Base-by-base conservation (phyloP, 2,113 vertebrate genomes). In the Bombycilla garrulus region DNA sequence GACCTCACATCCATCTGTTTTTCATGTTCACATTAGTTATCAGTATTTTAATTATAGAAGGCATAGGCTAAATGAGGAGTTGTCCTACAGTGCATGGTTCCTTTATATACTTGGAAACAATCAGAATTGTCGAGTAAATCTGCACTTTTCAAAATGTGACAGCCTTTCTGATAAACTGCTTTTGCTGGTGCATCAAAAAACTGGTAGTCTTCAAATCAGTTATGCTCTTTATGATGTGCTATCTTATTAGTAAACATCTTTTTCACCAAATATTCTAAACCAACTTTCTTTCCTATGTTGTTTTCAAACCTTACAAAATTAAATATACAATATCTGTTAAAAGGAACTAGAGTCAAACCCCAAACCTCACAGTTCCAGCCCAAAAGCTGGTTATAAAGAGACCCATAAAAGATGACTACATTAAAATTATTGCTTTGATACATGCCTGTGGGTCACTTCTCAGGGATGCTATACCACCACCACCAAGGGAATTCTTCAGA, bases 381-480 rank as follows among this genome's bases (percentile, higher is more conserved):
- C 35, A 42, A 50, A 88, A 89, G 9, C 0, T 67, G 17, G 15
- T 76, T 88, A 78, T 50, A 56, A 45, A 90, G 42, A 77, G 28
- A 62, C 18, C 15, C 51, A 58, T 23, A 58, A 70, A 65, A 80
- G 33, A 50, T 35, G 33, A 88, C 17, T 23, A 35, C 6, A 45
- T 33, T 53, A 53, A 86, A 78, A 78, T 42, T 11, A 38, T 5
- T 58, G n/a, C 42, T 78, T 78, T 93, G 86, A 92, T 72, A 91
- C 82, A n/a, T 97, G 98, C 98, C 98, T 99, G 98, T 86, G 98
- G 98, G 95, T 99, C 98, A 90, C 98, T 99, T 96, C 98, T 98
- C 62, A 99, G 96, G 36, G 98, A 99, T 36, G 98, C 98, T 89
- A 98, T 90, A 40, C 99, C 98, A 95, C 99, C 98, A 71, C 98